phyloP scores from a whole-genome alignment of 2,113 vertebrate species.

The Leucosticte australis region DNA sequence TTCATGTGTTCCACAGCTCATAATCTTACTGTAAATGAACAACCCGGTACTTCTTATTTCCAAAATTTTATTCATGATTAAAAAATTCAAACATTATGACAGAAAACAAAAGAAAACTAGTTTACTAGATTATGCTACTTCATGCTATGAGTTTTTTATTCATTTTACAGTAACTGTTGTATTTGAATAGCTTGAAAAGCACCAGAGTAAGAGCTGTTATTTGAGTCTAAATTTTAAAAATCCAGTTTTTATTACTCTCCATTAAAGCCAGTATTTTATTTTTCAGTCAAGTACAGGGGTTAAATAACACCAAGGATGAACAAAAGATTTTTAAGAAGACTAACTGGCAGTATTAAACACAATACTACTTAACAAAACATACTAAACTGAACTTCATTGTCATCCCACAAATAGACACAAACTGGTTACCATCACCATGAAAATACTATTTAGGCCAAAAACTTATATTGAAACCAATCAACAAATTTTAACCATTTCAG shows the following conservation, averaged over 20 bases:
- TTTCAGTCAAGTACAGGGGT: background rate
- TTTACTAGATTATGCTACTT: background rate
- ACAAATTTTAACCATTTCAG: background rate
- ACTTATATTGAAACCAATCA: rapidly evolving
- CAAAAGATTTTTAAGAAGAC: background rate
- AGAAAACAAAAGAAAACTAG: background rate
- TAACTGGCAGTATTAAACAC: background rate
- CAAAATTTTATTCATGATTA: background rate
- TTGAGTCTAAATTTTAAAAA: background rate
- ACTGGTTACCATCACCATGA: background rate
- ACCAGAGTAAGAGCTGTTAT: background rate
- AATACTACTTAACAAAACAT: background rate
- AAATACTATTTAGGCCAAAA: background rate
- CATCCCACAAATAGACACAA: background rate
- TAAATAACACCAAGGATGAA: background rate
- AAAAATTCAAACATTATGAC: background rate
- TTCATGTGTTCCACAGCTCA: background rate
- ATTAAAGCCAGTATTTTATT: background rate
- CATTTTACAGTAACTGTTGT: background rate
- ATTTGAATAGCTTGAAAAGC: background rate
- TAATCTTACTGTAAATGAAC: background rate
- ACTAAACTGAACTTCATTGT: background rate
- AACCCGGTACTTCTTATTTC: background rate
- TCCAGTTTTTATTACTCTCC: background rate
- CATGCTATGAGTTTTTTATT: background rate